A percentile compares a stretch with the other conserved stretches of the same genome.
These are phyloP conservation scores for Cassiopea andromeda DNA, from an alignment of 30 jellyfish, hydroid and myxozoan genomes.

Conservation along the genomic window DNA sequence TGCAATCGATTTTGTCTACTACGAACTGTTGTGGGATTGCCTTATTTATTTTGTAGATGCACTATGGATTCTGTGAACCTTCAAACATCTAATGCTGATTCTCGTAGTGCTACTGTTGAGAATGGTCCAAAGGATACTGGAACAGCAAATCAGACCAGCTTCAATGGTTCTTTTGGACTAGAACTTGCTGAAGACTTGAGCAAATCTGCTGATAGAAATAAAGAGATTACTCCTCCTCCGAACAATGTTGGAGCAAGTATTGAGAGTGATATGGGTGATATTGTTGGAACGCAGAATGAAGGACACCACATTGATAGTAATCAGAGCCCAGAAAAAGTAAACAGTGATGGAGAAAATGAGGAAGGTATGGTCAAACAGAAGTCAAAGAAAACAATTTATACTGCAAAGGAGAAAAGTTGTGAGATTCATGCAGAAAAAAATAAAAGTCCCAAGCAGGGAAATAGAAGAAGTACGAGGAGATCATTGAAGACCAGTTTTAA, in stretches of 20 bases:
- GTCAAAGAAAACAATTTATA: not conserved
- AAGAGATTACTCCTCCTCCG: not conserved
- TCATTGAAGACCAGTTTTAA: slow-evolving; percentile 24
- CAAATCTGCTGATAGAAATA: not conserved
- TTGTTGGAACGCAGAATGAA: not conserved
- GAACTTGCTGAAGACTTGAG: not conserved
- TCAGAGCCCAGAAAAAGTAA: not conserved
- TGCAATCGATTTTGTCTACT: not conserved
- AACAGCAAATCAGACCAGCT: not conserved
- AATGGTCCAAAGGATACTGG: not conserved
- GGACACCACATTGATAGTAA: not conserved
- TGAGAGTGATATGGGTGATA: not conserved
- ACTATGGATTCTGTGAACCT: slow-evolving; percentile 16
- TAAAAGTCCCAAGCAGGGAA: not conserved
- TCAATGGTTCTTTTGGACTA: not conserved
- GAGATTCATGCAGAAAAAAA: not conserved
- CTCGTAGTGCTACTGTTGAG: slow-evolving; percentile 1
- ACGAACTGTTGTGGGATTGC: not conserved
- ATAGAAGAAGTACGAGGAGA: slow-evolving; percentile 12
- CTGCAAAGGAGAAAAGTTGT: not conserved
- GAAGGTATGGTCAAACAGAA: not conserved
- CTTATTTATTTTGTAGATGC: not conserved
- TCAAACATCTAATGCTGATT: not conserved
- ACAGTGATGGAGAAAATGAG: not conserved
- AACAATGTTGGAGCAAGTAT: not conserved